Percentiles rank a stretch among this genome's conserved stretches.
These are phyloP conservation scores for Toxostoma redivivum DNA, from an alignment of 2,113 vertebrate species.

Conservation along the genomic window DNA sequence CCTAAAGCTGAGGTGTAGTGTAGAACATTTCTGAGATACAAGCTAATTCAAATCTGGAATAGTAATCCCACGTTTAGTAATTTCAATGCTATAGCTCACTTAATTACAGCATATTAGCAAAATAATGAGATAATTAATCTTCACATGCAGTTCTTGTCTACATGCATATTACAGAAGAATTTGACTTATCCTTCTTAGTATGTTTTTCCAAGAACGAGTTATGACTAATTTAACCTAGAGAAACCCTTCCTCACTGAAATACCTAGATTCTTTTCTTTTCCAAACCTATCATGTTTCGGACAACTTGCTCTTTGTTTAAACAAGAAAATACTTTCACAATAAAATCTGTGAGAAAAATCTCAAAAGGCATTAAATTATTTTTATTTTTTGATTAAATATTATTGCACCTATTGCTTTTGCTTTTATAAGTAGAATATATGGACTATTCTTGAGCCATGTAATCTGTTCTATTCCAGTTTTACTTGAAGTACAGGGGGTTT, in stretches of 20 bases:
- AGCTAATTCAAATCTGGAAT: slow-evolving; percentile 32
- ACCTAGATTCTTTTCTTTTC: slow-evolving; percentile 42
- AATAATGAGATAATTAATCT: slow-evolving; percentile 73
- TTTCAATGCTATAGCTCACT: slow-evolving; percentile 51
- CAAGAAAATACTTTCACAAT: slow-evolving; percentile 51
- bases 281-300: slow-evolving; percentile 56
- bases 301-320: slow-evolving; percentile 43
- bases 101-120: slow-evolving; percentile 67
- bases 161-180: slow-evolving; percentile 63
- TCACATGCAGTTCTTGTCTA: slow-evolving; percentile 54
- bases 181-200: slow-evolving; percentile 54
- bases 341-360: slow-evolving; percentile 30
- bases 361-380: slow-evolving; percentile 12
- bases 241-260: slow-evolving; percentile 57
- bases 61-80: slow-evolving; percentile 68
- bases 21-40: slow-evolving; percentile 43
- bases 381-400: not conserved
- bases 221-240: slow-evolving; percentile 68
- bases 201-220: slow-evolving; percentile 75
- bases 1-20: slow-evolving; percentile 52
- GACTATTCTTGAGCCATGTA: not conserved
- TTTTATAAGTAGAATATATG: not conserved
- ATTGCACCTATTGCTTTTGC: not conserved
- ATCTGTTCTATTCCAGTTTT: not conserved
- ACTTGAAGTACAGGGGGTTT: not conserved